Percentiles rank a stretch among this genome's conserved stretches.
Evolutionary conservation across 2,888 invertebrate species (phyloP).

Genomic region (Sipunculus nudus): DNA sequence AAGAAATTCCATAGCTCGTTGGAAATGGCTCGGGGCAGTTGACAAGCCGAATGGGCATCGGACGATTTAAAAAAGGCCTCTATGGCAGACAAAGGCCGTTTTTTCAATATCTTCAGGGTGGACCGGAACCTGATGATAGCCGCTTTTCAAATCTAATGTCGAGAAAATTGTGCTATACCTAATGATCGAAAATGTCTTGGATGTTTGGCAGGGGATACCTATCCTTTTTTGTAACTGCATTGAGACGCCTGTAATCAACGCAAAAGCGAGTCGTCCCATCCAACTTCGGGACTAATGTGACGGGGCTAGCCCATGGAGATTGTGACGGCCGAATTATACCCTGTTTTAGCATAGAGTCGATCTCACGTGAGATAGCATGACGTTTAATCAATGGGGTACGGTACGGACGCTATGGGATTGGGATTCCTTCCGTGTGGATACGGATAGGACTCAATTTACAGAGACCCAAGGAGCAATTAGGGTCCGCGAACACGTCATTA

Average conservation of each 20-base stretch:
- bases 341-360: constrained; percentile 13
- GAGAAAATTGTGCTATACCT: too few relatives aligned
- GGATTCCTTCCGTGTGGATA: neutral
- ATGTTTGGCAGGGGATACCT: constrained; percentile 11
- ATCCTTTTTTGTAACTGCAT: constrained; percentile 11
- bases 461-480: neutral
- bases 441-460: too few relatives aligned
- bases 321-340: constrained; percentile 4
- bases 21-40: too few relatives aligned
- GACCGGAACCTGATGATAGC: constrained; percentile 12
- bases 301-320: constrained; percentile 11
- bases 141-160: constrained; percentile 12
- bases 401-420: constrained; percentile 13
- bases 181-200: constrained; percentile 19
- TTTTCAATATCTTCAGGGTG: constrained; percentile 2
- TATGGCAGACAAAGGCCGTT: constrained; percentile 19
- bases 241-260: constrained; percentile 18
- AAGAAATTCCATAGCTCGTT: too few relatives aligned
- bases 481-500: constrained; percentile 4
- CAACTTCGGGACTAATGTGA: constrained; percentile 16
- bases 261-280: constrained; percentile 21
- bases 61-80: too few relatives aligned
- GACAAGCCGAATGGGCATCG: too few relatives aligned
- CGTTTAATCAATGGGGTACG: constrained; percentile 13
- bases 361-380: constrained; percentile 1